Conservation (phyloP, 1,140 invertebrate species). For the Daktulosphaira vitifoliae region DNA sequence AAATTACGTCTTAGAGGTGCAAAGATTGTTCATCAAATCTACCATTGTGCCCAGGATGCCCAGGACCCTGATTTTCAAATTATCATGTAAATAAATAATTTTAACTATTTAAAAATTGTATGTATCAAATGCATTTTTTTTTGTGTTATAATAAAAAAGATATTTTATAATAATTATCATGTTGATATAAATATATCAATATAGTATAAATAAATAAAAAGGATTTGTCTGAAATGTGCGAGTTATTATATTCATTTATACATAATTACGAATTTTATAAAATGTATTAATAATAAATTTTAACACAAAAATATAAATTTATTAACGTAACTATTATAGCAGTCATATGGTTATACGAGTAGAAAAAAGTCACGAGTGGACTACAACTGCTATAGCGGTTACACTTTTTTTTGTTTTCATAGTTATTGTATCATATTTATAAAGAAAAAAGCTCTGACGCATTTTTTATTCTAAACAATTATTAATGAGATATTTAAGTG, state of each 20-base stretch:
- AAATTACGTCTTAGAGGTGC: slow-evolving; percentile 18
- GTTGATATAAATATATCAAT: too few relatives aligned
- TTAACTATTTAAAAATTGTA: background rate
- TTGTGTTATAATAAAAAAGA: background rate
- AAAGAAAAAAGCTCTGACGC: background rate
- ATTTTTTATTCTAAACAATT: background rate
- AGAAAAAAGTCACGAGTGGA: background rate
- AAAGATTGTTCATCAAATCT: background rate
- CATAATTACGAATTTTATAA: background rate
- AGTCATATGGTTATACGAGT: background rate
- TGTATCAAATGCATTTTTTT: background rate
- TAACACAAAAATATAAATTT: background rate
- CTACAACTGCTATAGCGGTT: background rate
- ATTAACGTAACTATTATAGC: background rate
- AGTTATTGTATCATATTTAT: background rate
- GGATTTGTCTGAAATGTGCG: background rate
- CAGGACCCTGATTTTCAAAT: background rate
- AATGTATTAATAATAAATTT: background rate
- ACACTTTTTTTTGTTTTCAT: background rate
- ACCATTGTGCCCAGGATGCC: background rate
- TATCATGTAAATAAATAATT: background rate
- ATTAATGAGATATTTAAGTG: slow-evolving; percentile 2
- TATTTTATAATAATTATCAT: background rate
- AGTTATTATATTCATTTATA: background rate
- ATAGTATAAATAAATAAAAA: background rate